Base-by-base conservation (phyloP, 2,888 invertebrate species). In the Meghimatium bilineatum region DNA sequence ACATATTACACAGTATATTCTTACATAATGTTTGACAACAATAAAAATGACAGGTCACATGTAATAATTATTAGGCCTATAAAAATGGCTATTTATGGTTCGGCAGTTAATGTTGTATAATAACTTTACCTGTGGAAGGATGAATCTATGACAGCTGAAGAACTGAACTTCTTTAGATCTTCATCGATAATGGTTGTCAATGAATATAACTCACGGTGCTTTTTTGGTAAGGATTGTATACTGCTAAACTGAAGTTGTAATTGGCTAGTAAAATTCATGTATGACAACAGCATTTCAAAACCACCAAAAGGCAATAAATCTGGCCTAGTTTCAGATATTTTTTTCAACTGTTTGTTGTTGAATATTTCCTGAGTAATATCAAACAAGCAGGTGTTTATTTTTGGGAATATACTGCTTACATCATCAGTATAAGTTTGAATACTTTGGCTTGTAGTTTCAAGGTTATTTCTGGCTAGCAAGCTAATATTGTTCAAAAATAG, bases 91-190 rank as follows among this genome's bases (percentile, higher is more conserved):
- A n/a, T n/a, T n/a, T n/a, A 12, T 49, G 49, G 17, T 49, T 12
- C 17, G 49, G 17, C 49, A 49, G 49, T 32, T 67, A 2, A 71
- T 49, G 49, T 29, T 1, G 29, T 17, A 5, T 0, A 32, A 12
- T 20, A 17, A 52, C 17, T 23, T 80, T 52, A 80, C 80, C 80
- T 80, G 80, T 80, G 69, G 56, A 80, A 80, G 23, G 5, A 26
- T n/a, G 36, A n/a, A 60, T 80, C 80, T 1, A 80, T 52, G 3
- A 71, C 80, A 38, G 80, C 34, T n/a, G 52, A 56, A 36, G 32
- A 36, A 36, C 12, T 80, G 71, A 80, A 80, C 20, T 0, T 49
- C n/a, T 34, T 29, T n/a, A 71, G 32, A 29, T 80, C 80, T 20
- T 26, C 32, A 14, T 26, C 14, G 34, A 80, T 56, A 0, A 14